These are phyloP conservation scores for Metellina segmentata DNA, from an alignment of 2,888 invertebrate species.

Conservation along the genomic window DNA sequence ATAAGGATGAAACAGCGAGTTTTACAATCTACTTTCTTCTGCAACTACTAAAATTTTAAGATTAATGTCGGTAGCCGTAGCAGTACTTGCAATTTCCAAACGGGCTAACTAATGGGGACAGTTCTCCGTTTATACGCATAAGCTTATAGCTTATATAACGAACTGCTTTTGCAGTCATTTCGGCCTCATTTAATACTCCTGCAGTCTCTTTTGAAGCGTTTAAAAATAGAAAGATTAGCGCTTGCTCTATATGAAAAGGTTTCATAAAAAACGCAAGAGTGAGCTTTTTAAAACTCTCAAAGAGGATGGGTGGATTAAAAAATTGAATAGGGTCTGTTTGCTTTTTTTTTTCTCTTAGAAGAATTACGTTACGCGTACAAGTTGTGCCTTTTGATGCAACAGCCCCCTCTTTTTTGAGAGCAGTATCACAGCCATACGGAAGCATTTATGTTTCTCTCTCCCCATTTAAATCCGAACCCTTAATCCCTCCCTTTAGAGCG, in stretches of 20 bases:
- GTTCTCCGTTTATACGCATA: not conserved
- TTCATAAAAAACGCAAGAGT: slow-evolving; percentile 11
- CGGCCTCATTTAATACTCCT: not conserved
- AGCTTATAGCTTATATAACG: not conserved
- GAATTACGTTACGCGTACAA: slow-evolving; percentile 38
- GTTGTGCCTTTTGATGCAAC: slow-evolving; percentile 46
- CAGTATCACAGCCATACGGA: slow-evolving; percentile 49
- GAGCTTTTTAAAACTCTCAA: slow-evolving; percentile 53
- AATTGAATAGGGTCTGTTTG: slow-evolving; percentile 62
- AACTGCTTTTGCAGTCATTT: not conserved
- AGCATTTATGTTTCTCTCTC: slow-evolving; percentile 15
- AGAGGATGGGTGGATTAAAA: slow-evolving; percentile 68
- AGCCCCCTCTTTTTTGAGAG: not conserved
- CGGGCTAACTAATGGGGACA: not conserved
- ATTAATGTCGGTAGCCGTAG: not conserved
- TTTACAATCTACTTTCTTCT: no score
- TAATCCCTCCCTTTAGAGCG: slow-evolving; percentile 51
- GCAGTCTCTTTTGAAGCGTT: slow-evolving; percentile 12
- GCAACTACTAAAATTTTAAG: no score
- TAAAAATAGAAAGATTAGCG: slow-evolving; percentile 46
- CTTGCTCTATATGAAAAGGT: not conserved
- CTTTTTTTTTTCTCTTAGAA: slow-evolving; percentile 46
- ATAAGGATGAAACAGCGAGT: no score
- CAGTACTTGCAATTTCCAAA: not conserved
- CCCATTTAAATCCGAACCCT: slow-evolving; percentile 25